Conservation (phyloP, 2,113 vertebrate species). For the Cryptomyrus ogoouensis region DNA sequence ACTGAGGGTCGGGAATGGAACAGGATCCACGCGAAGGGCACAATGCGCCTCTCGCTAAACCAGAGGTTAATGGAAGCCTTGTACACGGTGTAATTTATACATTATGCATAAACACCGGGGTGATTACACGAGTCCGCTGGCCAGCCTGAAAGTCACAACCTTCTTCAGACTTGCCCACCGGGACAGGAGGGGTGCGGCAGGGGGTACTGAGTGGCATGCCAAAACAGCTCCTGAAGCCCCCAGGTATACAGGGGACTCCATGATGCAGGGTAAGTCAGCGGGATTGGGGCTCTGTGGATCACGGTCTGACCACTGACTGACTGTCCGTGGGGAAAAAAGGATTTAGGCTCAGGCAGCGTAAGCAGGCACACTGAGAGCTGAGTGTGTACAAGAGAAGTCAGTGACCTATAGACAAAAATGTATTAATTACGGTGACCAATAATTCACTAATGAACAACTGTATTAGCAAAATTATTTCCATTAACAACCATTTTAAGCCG, state of each 20-base stretch:
- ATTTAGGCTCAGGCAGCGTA: too few species aligned
- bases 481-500: neutral
- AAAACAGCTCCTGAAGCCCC: neutral
- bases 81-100: slow-evolving; percentile 4
- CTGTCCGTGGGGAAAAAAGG: neutral
- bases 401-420: neutral
- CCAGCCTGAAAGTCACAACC: neutral
- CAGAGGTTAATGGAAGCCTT: slow-evolving; percentile 14
- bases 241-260: neutral
- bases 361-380: neutral
- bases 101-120: neutral
- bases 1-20: neutral
- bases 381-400: neutral
- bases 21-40: neutral
- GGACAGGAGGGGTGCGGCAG: neutral
- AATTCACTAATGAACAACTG: neutral
- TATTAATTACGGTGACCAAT: neutral
- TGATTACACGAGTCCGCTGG: neutral
- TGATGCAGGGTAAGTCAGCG: neutral
- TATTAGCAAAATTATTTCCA: neutral
- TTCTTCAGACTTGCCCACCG: neutral
- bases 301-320: neutral
- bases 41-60: neutral
- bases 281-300: neutral
- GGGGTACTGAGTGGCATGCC: neutral